phyloP scores from a whole-genome alignment of 64 coral and sea anemone species.

The Hydrozoanthus tunicans region DNA sequence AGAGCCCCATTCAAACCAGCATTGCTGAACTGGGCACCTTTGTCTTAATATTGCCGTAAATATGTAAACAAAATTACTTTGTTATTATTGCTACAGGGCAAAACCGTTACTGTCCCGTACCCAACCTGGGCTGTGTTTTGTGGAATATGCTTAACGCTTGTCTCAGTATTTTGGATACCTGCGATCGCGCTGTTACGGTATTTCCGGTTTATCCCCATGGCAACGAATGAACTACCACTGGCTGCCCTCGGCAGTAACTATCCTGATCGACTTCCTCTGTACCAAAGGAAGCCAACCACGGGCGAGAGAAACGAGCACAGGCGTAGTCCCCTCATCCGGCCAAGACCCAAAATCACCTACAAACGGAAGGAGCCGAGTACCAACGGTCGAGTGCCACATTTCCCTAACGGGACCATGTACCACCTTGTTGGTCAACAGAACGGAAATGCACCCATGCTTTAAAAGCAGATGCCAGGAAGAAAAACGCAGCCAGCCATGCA shows the following conservation, averaged over 20 bases:
- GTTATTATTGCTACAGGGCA: conserved; percentile 49
- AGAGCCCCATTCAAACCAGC: too few species aligned
- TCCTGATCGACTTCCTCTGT: conserved; percentile 58
- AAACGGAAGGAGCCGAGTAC: conserved; percentile 40
- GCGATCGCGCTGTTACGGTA: conserved; percentile 82
- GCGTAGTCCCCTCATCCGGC: neutral
- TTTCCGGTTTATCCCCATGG: conserved; percentile 71
- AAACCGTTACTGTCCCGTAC: conserved; percentile 28
- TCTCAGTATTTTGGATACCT: conserved; percentile 91
- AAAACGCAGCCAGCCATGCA: neutral
- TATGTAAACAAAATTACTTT: neutral
- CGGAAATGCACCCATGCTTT: conserved; percentile 51
- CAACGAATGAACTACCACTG: conserved; percentile 55
- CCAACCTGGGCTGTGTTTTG: conserved; percentile 87
- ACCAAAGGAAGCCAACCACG: conserved; percentile 37
- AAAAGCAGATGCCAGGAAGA: neutral
- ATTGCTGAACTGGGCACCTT: too few species aligned
- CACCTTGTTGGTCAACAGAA: conserved; percentile 81
- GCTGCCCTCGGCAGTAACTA: conserved; percentile 52
- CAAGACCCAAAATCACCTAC: conserved; percentile 25
- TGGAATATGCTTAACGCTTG: conserved; percentile 81
- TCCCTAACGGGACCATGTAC: conserved; percentile 52
- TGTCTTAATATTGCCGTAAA: too few species aligned
- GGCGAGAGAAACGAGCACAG: conserved; percentile 9
- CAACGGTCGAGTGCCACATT: conserved; percentile 58